Evolutionary conservation across 2,797 vertebrate genomes (phyloP).

Genomic region (Pithecia hirsuta): DNA sequence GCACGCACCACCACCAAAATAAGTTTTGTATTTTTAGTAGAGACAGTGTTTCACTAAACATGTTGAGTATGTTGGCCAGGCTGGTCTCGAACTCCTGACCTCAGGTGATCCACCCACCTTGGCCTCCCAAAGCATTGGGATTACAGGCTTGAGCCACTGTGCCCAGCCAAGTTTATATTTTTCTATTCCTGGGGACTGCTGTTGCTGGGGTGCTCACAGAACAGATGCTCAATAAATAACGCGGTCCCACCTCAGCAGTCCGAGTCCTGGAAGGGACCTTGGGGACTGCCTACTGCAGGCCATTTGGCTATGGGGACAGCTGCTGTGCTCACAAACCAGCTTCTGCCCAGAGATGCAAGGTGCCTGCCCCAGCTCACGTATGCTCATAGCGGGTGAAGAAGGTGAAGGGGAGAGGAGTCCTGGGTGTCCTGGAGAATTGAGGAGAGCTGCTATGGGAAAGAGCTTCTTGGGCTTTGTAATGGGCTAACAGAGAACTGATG

Average conservation of each 20-base stretch:
- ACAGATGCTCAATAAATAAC: neutral
- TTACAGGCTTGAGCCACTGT: neutral
- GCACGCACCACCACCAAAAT: neutral
- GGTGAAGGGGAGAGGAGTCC: neutral
- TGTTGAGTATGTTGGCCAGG: neutral
- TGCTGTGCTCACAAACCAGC: neutral
- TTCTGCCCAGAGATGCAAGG: neutral
- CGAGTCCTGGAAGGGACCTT: neutral
- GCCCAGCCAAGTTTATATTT: neutral
- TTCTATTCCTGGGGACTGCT: neutral
- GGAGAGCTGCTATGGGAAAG: neutral
- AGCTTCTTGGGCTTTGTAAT: neutral
- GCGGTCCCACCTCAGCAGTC: neutral
- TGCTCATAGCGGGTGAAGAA: neutral
- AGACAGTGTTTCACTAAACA: neutral
- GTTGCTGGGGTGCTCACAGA: neutral
- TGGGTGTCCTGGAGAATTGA: neutral
- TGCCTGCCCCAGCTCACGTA: rapidly evolving
- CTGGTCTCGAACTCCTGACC: neutral
- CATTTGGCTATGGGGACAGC: neutral
- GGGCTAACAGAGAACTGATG: neutral
- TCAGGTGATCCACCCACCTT: neutral
- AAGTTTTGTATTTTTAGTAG: neutral
- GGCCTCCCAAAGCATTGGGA: neutral
- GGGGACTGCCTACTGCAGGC: neutral